These are phyloP conservation scores for Noctuana brunneofusca DNA, from an alignment of 2,888 invertebrate genomes.

Conservation along the genomic window DNA sequence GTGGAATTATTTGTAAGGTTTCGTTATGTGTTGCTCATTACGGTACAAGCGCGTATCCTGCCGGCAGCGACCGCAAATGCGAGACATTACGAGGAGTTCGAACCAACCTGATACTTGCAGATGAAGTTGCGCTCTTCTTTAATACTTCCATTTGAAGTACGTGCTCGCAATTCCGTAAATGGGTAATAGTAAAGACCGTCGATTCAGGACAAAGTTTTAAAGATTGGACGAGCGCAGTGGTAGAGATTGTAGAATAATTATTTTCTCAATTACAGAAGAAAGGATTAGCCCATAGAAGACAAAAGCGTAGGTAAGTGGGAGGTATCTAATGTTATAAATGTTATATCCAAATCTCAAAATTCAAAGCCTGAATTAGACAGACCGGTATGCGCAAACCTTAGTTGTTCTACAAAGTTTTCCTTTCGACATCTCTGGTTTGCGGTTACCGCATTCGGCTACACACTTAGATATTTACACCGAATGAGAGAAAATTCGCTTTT, in stretches of 20 bases:
- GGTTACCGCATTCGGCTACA: slow-evolving; percentile 64
- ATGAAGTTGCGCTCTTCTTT: slow-evolving; percentile 50
- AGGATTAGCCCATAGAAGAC: neutral
- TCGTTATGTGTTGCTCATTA: slow-evolving; percentile 82
- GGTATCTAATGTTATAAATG: too few species aligned
- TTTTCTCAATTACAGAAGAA: neutral
- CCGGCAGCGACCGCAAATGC: slow-evolving; percentile 76
- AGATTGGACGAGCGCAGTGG: neutral
- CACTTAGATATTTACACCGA: slow-evolving; percentile 64
- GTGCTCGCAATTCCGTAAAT: slow-evolving; percentile 50
- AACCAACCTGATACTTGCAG: slow-evolving; percentile 67
- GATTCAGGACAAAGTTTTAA: neutral
- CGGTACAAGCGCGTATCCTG: slow-evolving; percentile 79
- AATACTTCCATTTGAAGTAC: slow-evolving; percentile 67
- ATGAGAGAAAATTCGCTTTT: slow-evolving; percentile 57
- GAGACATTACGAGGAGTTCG: slow-evolving; percentile 67
- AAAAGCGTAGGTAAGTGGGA: too few species aligned
- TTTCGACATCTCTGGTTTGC: slow-evolving; percentile 39
- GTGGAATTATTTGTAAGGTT: slow-evolving; percentile 82
- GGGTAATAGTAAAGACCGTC: slow-evolving; percentile 46
- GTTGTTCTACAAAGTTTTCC: slow-evolving; percentile 27
- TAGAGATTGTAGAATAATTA: neutral
- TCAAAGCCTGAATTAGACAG: slow-evolving; percentile 13
- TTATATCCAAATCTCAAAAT: too few species aligned
- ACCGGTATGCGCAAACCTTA: slow-evolving; percentile 10